Base-by-base conservation (phyloP, 2,797 vertebrate species). In the Okamejei kenojei region DNA sequence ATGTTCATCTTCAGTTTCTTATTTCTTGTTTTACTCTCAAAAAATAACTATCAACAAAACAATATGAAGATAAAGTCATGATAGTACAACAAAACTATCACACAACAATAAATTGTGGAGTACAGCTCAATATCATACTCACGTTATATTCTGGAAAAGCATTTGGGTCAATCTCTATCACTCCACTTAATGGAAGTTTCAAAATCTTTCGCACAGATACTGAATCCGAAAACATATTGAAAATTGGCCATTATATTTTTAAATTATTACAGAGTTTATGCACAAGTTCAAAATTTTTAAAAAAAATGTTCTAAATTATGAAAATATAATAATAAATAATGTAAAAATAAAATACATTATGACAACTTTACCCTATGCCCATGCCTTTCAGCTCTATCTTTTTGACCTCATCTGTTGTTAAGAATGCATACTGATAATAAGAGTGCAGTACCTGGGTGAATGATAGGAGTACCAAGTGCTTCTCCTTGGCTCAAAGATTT, bases 21-120 rank as follows among this genome's bases (percentile, higher is more conserved):
- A 86, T 94, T 94, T 78, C 93, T 93, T 92, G 93, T 93, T 84
- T 93, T 93, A 35, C 58, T 88, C 94, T 93, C 93, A 92, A 94
- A 32, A 93, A 94, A 94, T 19, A 94, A 35, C 93, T 94, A 93
- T 19, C 54, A 90, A 13, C 88, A 82, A 93, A 86, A 82, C 61
- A 7, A 74, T 93, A 82, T 45, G 23, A 61, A 86, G 38, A 77
- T 78, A 65, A 71, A 13, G 32, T 86, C 90, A 9, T 73, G 21
- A 32, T 13, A 68, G 21, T 74, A 29, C 38, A 21, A 91, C 38
- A 91, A 74, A 38, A 54, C 38, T 74, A 73, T 45, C 23, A 26
- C 13, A 3, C 32, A 73, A 73, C 21, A 91, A 19, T 71, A 86
- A 91, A 91, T 26, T 11, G 19, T 21, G 15, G 65, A 71, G 5